Evolutionary conservation across 92 coral and sea anemone genomes (phyloP).

Genomic region (Epizoanthus ramosus): DNA sequence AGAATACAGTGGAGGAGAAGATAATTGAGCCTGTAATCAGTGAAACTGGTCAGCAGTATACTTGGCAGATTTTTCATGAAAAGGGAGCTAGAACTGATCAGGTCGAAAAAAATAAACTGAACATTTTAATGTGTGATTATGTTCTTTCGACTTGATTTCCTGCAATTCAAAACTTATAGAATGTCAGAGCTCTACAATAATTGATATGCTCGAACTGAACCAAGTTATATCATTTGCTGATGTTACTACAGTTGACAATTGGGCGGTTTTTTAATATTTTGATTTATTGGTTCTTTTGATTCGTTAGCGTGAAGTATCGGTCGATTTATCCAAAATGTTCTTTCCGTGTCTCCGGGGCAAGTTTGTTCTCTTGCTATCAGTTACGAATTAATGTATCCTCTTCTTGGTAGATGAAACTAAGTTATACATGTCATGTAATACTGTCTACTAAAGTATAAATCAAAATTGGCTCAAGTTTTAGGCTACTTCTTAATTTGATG

Average conservation of each 20-base stretch:
- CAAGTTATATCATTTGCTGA: neutral
- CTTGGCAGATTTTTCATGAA: too few relatives aligned
- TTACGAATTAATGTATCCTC: constrained; percentile 18
- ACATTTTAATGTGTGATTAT: too few relatives aligned
- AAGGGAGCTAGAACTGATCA: neutral
- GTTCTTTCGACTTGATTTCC: too few relatives aligned
- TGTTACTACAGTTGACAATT: neutral
- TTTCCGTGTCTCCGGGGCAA: constrained; percentile 12
- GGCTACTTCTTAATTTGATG: constrained; percentile 1
- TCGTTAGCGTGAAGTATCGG: constrained; percentile 12
- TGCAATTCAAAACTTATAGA: neutral
- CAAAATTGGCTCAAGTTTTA: neutral
- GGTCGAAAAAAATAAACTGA: neutral
- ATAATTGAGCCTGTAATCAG: too few relatives aligned
- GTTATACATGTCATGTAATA: neutral
- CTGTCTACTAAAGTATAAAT: neutral
- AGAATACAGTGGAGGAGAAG: too few relatives aligned
- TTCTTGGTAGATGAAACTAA: neutral
- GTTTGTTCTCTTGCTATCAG: constrained; percentile 1
- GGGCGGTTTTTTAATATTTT: constrained; percentile 1
- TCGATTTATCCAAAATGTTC: constrained; percentile 15
- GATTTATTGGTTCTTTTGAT: constrained; percentile 18
- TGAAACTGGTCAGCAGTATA: too few relatives aligned
- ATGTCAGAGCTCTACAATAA: neutral
- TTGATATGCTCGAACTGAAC: neutral